Conservation (phyloP, 2,113 vertebrate species). For the Gnathonemus longibarbis region DNA sequence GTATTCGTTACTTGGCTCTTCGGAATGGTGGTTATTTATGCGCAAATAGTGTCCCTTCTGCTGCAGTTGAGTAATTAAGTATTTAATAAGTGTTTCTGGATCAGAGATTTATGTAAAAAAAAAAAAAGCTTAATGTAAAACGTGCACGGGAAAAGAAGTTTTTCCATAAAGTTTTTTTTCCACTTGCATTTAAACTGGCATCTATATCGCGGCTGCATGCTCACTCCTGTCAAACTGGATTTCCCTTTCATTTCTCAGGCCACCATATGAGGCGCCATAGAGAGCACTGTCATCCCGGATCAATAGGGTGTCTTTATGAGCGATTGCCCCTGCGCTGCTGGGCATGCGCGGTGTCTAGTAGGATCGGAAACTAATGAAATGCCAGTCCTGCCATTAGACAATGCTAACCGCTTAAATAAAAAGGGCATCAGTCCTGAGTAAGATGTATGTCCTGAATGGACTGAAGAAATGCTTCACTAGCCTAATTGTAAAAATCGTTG, state of each 20-base stretch:
- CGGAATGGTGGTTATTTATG: constrained; percentile 79
- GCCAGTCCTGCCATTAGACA: constrained; percentile 89
- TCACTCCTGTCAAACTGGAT: constrained; percentile 99
- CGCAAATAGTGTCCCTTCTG: constrained; percentile 90
- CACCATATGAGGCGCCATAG: constrained; percentile 71
- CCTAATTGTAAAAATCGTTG: constrained; percentile 51
- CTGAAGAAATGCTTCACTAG: constrained; percentile 70
- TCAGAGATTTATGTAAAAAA: constrained; percentile 21
- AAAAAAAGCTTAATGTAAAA: constrained; percentile 34
- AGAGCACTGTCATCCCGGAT: constrained; percentile 83
- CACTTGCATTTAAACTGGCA: constrained; percentile 97
- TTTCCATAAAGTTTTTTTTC: constrained; percentile 77
- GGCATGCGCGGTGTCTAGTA: constrained; percentile 84
- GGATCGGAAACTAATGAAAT: constrained; percentile 96
- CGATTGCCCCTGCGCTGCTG: constrained; percentile 89
- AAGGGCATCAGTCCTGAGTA: constrained; percentile 70
- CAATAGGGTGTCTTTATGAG: constrained; percentile 98
- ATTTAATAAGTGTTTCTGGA: constrained; percentile 88
- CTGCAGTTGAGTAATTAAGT: constrained; percentile 89
- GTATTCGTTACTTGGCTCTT: constrained; percentile 77
- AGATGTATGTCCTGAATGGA: constrained; percentile 70
- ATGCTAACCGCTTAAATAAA: constrained; percentile 65
- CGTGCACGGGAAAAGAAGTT: constrained; percentile 55
- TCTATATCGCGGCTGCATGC: constrained; percentile 76
- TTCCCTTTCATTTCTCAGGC: constrained; percentile 99